Conservation (phyloP, 2,888 invertebrate genomes). For the Ptilodon capucinus region DNA sequence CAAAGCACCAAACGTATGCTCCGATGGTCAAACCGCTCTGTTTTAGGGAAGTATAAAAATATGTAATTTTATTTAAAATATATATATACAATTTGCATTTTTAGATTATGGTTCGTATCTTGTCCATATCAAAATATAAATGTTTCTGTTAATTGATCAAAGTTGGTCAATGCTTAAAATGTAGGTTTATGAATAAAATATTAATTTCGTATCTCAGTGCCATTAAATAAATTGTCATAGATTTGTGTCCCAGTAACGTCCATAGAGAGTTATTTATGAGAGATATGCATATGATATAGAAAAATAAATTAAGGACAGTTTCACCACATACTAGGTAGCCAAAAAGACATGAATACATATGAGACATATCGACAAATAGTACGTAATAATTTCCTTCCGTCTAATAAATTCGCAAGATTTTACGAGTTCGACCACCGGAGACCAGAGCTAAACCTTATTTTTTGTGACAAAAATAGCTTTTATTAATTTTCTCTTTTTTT, state of each 20-base stretch:
- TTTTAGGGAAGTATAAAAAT: slow-evolving; percentile 47
- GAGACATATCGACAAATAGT: too few relatives aligned
- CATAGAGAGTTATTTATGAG: slow-evolving; percentile 18
- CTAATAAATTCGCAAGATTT: slow-evolving; percentile 26
- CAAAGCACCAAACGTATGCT: slow-evolving; percentile 71
- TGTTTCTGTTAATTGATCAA: slow-evolving; percentile 29
- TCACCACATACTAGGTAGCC: too few relatives aligned
- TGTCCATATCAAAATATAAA: not conserved
- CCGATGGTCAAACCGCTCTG: slow-evolving; percentile 70
- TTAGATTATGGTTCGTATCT: not conserved
- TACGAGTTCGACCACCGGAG: slow-evolving; percentile 70
- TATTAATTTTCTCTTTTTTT: slow-evolving; percentile 45
- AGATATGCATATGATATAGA: slow-evolving; percentile 38
- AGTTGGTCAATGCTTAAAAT: slow-evolving; percentile 34
- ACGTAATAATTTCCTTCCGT: slow-evolving; percentile 10
- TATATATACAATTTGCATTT: slow-evolving; percentile 13
- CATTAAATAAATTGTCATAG: slow-evolving; percentile 6
- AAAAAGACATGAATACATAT: too few relatives aligned
- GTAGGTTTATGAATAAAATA: slow-evolving; percentile 29
- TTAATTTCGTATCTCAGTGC: slow-evolving; percentile 1
- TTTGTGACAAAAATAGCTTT: slow-evolving; percentile 79
- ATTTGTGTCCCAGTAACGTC: slow-evolving; percentile 37
- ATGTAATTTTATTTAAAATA: slow-evolving; percentile 32
- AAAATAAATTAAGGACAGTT: slow-evolving; percentile 1
- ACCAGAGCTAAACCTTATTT: slow-evolving; percentile 66